Base-by-base conservation (phyloP, 2,888 invertebrate species). In the Adineta ricciae region DNA sequence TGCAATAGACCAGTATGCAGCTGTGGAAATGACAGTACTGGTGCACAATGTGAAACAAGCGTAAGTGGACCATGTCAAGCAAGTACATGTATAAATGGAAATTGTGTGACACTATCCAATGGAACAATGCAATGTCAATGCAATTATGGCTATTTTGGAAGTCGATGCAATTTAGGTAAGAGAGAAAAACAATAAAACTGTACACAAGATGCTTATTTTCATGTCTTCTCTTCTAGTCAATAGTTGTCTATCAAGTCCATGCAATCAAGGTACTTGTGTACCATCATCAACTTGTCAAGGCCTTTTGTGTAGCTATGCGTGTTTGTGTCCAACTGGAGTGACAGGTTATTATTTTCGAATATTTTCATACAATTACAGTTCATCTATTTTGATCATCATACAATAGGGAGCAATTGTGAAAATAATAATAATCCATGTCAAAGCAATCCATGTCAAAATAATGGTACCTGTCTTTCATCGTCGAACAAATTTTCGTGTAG, bases 241-340 rank as follows among this genome's bases (percentile, higher is more conserved):
- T 41, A 41, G 78, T 78, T 78, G 78, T 41, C 41, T 78, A 41
- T 78, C 41, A n/a, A 78, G 41, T 41, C 78, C 78, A n/a, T 78
- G 78, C n/a, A 41, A n/a, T 14, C 78, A 78, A 78, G 78, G 78
- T n/a, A 78, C 41, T 14, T 78, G 78, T 19, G 24, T 78, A 41
- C 2, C 32, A 78, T 41, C 78, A 41, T n/a, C 38, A 32, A 24
- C 9, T 8, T 78, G 78, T 78, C 2, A 19, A 2, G 19, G 16
- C 24, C 4, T 11, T 41, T 3, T 41, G 2, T 78, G 78, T 78
- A 24, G 78, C 11, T 78, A 78, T 41, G 14, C 24, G 1, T 78
- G 78, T 78, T 21, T 11, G 7, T 78, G 78, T 78, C 78, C 78
- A 24, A 78, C 38, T 41, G 78, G 78, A 8, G 41, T 24, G n/a